Evolutionary conservation across 2,888 invertebrate species (phyloP).

Genomic region (Ophion slaviceki): DNA sequence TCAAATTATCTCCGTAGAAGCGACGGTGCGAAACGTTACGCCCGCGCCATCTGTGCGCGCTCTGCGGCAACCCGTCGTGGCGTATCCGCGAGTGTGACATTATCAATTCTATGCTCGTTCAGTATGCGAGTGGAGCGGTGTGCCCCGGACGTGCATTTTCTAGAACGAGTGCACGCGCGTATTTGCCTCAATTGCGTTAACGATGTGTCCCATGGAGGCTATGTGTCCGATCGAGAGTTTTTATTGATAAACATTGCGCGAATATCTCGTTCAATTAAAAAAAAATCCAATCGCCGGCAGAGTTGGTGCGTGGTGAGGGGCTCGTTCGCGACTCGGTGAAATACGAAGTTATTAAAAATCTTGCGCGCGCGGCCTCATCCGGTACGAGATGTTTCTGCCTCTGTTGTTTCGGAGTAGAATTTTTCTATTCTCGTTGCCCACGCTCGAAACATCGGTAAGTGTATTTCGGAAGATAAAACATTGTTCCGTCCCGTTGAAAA

Average conservation of each 20-base stretch:
- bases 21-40: no score
- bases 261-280: constrained; percentile 6
- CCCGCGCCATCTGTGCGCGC: constrained; percentile 70
- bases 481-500: not conserved
- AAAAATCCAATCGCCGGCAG: constrained; percentile 3
- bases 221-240: constrained; percentile 25
- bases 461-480: not conserved
- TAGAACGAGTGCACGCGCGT: constrained; percentile 70
- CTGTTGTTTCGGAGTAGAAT: constrained; percentile 48
- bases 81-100: constrained; percentile 44
- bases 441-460: constrained; percentile 51
- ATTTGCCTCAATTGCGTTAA: constrained; percentile 69
- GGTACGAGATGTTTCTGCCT: constrained; percentile 64
- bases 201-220: constrained; percentile 24
- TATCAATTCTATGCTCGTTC: constrained; percentile 50
- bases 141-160: constrained; percentile 71
- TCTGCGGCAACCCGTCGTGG: constrained; percentile 55
- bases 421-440: constrained; percentile 44
- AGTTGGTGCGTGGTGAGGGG: not conserved
- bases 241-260: constrained; percentile 38
- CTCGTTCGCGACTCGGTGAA: constrained; percentile 7
- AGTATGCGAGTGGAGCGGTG: constrained; percentile 64
- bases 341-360: constrained; percentile 44
- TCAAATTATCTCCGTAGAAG: no score
- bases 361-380: constrained; percentile 30